Base-by-base conservation (phyloP, 2,113 vertebrate genomes). In the Loxodonta africana region DNA sequence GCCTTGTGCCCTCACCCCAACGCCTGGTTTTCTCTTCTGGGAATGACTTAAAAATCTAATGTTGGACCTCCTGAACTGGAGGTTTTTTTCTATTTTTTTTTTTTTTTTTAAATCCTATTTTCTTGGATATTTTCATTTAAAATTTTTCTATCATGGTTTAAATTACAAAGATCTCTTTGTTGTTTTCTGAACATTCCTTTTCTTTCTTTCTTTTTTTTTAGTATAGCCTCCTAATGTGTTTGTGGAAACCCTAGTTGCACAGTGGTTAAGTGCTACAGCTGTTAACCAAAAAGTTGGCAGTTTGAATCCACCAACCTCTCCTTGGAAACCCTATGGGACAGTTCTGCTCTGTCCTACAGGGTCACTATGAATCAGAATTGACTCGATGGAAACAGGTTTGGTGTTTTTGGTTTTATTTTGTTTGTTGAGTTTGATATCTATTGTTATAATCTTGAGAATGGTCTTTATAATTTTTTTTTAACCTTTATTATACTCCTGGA, bases 1-100 rank as follows among this genome's bases (percentile, higher is more conserved):
- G 0, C 6, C 10, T 23, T 28, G 20, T 33, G 23, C 5, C 14
- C 5, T 48, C 5, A 33, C 1, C 15, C 21, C 0, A 25, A 15
- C 6, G 63, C 8, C 37, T 60, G 20, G 23, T 41, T 78, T 71
- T 78, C 30, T 93, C 26, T 48, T 60, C 37, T 53, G 76, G 11
- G 25, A 94, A 69, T 41, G 6, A 83, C 3, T 76, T 23, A 83
- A 18, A 4, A 37, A 8, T 46, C 26, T 88, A 33, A 69, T 69
- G 28, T 9, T 94, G 57, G 26, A 67, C 17, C 44, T 69, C n/a
- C 18, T 57, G 30, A 77, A 18, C 18, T 60, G 8, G 20, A 51
- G 6, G 71, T 93, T 85, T 73, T 62, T 69, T 2, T 81, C 18
- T 2, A 33, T 25, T 12, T 33, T 33, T 63, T 37, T 78, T 26